Percentiles rank a stretch among this genome's conserved stretches.
These are phyloP conservation scores for Cybosia mesomella DNA, from an alignment of 2,888 invertebrate genomes.

Conservation along the genomic window DNA sequence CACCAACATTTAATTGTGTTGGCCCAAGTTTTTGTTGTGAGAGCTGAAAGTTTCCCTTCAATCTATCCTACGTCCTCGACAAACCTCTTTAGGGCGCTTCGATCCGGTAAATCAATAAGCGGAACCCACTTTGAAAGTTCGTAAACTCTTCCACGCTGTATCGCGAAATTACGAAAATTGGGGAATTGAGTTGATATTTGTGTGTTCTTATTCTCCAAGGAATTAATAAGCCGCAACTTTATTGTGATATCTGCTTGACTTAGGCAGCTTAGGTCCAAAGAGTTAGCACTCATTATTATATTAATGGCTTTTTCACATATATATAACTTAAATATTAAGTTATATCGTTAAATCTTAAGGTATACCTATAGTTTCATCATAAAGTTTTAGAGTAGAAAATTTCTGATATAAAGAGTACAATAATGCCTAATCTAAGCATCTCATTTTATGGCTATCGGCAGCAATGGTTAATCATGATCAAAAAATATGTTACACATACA, in stretches of 20 bases:
- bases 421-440: too few species aligned
- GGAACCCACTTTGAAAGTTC: conserved; percentile 66
- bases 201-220: not conserved
- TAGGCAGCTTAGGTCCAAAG: not conserved
- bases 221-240: not conserved
- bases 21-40: conserved; percentile 46
- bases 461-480: too few species aligned
- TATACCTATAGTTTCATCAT: too few species aligned
- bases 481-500: too few species aligned
- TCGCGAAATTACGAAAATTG: conserved; percentile 15
- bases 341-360: too few species aligned
- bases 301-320: not conserved
- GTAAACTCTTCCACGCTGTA: conserved; percentile 64
- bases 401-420: too few species aligned
- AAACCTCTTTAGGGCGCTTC: conserved; percentile 66
- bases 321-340: too few species aligned
- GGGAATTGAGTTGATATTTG: conserved; percentile 30
- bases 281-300: not conserved
- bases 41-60: conserved; percentile 50
- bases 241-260: not conserved
- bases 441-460: too few species aligned
- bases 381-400: too few species aligned
- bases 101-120: conserved; percentile 72
- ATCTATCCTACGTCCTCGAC: conserved; percentile 58
- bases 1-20: conserved; percentile 54